These are phyloP conservation scores for Tetramorium bicarinatum DNA, from an alignment of 2,888 invertebrate species.

Conservation along the genomic window DNA sequence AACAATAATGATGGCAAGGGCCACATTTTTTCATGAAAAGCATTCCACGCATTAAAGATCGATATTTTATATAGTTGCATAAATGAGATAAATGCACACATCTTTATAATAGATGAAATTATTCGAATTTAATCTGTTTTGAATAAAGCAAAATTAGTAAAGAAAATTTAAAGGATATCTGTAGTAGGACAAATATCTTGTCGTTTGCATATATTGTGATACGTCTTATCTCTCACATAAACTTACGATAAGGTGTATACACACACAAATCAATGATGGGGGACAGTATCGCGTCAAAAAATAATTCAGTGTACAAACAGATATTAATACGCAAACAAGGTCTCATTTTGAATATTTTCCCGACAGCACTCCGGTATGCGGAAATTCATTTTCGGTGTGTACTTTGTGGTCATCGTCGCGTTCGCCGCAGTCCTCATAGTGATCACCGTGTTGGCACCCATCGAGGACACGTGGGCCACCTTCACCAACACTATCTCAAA, in stretches of 20 bases:
- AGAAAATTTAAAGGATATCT: background rate
- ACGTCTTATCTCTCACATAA: background rate
- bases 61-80: background rate
- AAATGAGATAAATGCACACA: background rate
- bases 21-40: background rate
- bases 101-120: constrained; percentile 3
- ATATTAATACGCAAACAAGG: constrained; percentile 27
- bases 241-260: constrained; percentile 2
- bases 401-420: constrained; percentile 90
- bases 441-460: constrained; percentile 92
- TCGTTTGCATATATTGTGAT: background rate
- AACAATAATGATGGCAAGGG: background rate
- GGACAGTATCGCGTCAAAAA: background rate
- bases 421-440: constrained; percentile 92
- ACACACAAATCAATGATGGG: background rate
- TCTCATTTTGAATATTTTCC: constrained; percentile 57
- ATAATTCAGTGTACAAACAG: constrained; percentile 35
- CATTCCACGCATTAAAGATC: background rate
- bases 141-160: background rate
- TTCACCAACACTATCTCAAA: constrained; percentile 76
- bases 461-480: constrained; percentile 89
- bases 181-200: background rate
- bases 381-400: constrained; percentile 92
- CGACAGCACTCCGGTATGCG: constrained; percentile 92
- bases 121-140: background rate